Evolutionary conservation across 2,797 vertebrate species (phyloP).

Genomic region (Coluber constrictor): DNA sequence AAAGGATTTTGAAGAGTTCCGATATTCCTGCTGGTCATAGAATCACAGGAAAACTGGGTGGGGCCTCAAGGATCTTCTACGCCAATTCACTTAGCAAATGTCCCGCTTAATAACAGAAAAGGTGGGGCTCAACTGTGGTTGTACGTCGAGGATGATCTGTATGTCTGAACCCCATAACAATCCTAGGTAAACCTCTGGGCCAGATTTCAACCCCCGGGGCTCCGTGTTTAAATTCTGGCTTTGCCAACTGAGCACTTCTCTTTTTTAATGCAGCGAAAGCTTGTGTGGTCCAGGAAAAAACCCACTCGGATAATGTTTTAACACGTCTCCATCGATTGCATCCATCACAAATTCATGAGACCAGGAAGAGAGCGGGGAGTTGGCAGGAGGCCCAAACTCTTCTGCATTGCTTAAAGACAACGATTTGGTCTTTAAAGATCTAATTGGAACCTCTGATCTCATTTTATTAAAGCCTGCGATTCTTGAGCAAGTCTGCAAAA

Average conservation of each 20-base stretch:
- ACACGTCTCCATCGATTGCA: constrained; percentile 33
- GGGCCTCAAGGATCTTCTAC: too few relatives aligned
- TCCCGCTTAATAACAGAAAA: neutral
- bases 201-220: neutral
- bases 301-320: constrained; percentile 27
- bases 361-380: constrained; percentile 46
- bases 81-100: neutral
- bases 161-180: neutral
- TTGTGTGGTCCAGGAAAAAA: constrained; percentile 15
- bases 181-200: neutral
- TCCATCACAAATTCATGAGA: constrained; percentile 29
- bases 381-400: constrained; percentile 32
- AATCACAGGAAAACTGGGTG: too few relatives aligned
- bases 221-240: neutral
- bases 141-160: neutral
- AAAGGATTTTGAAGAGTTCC: neutral
- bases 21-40: neutral
- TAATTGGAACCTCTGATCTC: constrained; percentile 81
- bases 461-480: constrained; percentile 67
- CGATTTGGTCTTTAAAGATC: constrained; percentile 65
- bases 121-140: neutral
- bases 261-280: neutral
- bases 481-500: constrained; percentile 73
- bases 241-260: neutral
- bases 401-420: constrained; percentile 54